Conservation (phyloP, 2,797 vertebrate species). For the Propithecus deckenii region DNA sequence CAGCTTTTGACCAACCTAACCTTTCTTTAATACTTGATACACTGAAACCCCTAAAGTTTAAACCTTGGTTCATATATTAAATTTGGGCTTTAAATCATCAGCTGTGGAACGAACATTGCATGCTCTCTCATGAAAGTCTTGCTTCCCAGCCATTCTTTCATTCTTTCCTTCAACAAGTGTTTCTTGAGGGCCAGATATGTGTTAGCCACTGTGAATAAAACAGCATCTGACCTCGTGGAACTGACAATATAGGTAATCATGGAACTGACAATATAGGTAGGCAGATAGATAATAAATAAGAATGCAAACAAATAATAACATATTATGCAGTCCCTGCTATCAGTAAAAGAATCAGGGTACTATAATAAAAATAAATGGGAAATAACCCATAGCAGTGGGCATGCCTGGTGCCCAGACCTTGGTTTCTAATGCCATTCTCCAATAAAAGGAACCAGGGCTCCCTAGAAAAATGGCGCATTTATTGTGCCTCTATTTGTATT, state of each 20-base stretch:
- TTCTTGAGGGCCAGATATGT: not conserved
- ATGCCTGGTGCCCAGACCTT: not conserved
- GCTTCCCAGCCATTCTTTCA: not conserved
- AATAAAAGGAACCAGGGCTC: not conserved
- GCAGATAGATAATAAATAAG: not conserved
- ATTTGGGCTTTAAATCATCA: not conserved
- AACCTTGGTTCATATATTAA: not conserved
- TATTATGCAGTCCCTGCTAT: not conserved
- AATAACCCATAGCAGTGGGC: not conserved
- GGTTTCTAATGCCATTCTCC: not conserved
- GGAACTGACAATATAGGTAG: not conserved
- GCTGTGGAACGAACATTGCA: not conserved
- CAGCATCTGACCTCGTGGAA: not conserved
- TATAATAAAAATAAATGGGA: not conserved
- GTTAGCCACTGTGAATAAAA: not conserved
- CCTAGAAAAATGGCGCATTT: not conserved
- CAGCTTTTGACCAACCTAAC: not conserved
- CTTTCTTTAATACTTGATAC: not conserved
- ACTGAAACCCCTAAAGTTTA: not conserved
- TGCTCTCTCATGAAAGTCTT: not conserved
- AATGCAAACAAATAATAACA: not conserved
- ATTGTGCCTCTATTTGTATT: too few species aligned
- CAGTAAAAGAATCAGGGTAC: not conserved
- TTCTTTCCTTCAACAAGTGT: not conserved
- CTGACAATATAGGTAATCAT: not conserved